These are phyloP conservation scores for Eupithecia inturbata DNA, from an alignment of 2,888 invertebrate species.

Conservation along the genomic window DNA sequence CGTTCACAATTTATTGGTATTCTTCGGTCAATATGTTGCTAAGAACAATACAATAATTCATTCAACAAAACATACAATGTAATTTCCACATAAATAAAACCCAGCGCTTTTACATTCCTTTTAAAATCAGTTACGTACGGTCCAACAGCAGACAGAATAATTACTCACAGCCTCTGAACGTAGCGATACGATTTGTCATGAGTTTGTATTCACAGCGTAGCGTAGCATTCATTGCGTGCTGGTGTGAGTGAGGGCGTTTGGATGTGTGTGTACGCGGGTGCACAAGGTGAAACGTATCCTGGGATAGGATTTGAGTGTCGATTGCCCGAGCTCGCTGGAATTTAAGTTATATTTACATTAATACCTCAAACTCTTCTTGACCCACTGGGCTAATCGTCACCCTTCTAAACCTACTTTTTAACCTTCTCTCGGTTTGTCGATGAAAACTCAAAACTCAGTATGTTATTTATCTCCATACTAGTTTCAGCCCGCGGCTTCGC, in stretches of 20 bases:
- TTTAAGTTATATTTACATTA: background rate
- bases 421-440: too few relatives aligned
- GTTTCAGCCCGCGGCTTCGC: too few relatives aligned
- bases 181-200: conserved; percentile 34
- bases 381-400: too few relatives aligned
- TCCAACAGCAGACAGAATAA: conserved; percentile 28
- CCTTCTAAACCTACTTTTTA: too few relatives aligned
- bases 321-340: background rate
- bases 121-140: conserved; percentile 21
- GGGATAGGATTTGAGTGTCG: conserved; percentile 25
- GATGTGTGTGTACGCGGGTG: background rate
- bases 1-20: too few relatives aligned
- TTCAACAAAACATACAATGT: background rate
- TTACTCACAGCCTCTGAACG: conserved; percentile 31
- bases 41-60: too few relatives aligned
- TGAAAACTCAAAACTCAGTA: too few relatives aligned
- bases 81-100: conserved; percentile 9
- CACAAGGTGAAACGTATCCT: conserved; percentile 19
- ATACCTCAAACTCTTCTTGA: too few relatives aligned
- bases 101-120: conserved; percentile 3
- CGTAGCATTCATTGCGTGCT: conserved; percentile 2
- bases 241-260: conserved; percentile 26
- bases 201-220: conserved; percentile 28
- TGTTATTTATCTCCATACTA: too few relatives aligned
- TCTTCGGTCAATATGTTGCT: too few relatives aligned